Evolutionary conservation across 2,888 invertebrate genomes (phyloP).

Genomic region (Pelosia muscerda): DNA sequence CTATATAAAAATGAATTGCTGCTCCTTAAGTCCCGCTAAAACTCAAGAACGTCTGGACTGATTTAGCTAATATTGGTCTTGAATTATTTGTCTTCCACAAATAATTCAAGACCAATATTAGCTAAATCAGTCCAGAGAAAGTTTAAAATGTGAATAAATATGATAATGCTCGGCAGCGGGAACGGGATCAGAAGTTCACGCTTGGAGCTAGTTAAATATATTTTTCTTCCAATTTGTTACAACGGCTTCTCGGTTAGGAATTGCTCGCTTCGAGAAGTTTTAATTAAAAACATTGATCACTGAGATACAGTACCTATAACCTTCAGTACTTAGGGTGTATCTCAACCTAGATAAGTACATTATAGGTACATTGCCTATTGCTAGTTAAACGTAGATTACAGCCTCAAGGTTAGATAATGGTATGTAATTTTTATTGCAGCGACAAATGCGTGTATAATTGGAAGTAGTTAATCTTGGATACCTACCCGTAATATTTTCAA

Average conservation of each 20-base stretch:
- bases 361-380: not conserved
- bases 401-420: not conserved
- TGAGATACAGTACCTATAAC: not conserved
- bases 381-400: not conserved
- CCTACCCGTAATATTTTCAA: not conserved
- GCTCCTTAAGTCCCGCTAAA: no score
- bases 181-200: no score
- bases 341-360: not conserved
- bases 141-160: no score
- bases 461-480: not conserved
- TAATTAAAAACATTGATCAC: not conserved
- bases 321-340: not conserved
- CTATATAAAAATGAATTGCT: no score
- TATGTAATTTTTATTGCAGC: constrained; percentile 1
- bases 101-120: no score
- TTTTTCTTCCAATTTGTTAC: not conserved
- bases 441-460: not conserved
- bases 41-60: no score
- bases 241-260: not conserved
- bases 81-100: no score
- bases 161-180: no score
- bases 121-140: no score
- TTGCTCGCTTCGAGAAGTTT: not conserved
- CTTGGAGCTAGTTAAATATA: not conserved
- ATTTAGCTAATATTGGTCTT: no score